Percentiles rank a stretch among this genome's conserved stretches.
Conservation (phyloP, 2,888 invertebrate genomes). For the Strigamia maritima region DNA sequence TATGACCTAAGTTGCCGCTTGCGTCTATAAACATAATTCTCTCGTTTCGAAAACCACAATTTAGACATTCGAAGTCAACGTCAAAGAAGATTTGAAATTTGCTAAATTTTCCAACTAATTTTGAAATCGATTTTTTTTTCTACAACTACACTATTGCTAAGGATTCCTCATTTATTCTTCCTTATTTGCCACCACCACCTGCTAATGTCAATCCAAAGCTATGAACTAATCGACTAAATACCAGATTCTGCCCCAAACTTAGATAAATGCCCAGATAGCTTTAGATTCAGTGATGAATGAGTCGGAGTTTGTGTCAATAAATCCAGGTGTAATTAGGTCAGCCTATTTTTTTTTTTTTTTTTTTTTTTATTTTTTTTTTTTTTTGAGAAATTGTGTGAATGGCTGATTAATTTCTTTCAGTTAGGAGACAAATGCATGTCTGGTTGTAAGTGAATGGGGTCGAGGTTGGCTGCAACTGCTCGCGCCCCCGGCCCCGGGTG, state of each 20-base stretch:
- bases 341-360: background rate
- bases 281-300: background rate
- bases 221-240: constrained; percentile 8
- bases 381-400: background rate
- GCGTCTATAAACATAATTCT: too few species aligned
- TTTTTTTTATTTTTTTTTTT: background rate
- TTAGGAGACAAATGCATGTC: background rate
- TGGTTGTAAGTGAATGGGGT: constrained; percentile 16
- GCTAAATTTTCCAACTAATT: too few species aligned
- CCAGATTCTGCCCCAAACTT: background rate
- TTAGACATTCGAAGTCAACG: too few species aligned
- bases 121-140: too few species aligned
- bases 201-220: too few species aligned
- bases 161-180: too few species aligned
- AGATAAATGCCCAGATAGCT: constrained; percentile 14
- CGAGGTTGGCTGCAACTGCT: constrained; percentile 7
- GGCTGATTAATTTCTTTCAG: constrained; percentile 14
- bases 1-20: too few species aligned
- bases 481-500: background rate
- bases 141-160: too few species aligned
- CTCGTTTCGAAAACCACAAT: too few species aligned
- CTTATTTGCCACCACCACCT: too few species aligned
- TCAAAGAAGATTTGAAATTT: too few species aligned
- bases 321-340: constrained; percentile 8
- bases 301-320: background rate